A percentile compares a stretch with the other conserved stretches of the same genome.
phyloP scores from a whole-genome alignment of 2,797 vertebrate genomes.

The Danio kyathit region DNA sequence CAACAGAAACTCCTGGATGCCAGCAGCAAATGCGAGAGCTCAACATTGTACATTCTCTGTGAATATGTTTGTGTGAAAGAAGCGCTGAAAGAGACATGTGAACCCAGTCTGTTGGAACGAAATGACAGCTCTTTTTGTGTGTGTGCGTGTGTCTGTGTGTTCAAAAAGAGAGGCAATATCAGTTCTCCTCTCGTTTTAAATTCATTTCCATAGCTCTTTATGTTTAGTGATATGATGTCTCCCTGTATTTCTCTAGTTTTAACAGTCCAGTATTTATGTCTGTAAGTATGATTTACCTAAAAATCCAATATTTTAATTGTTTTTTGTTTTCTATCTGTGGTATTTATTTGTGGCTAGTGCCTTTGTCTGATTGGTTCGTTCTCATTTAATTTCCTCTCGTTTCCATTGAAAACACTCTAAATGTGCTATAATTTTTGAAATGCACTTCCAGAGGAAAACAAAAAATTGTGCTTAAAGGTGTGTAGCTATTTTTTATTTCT shows the following conservation, averaged over 20 bases:
- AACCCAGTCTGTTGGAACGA: conserved; percentile 55
- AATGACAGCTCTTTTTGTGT: conserved; percentile 21
- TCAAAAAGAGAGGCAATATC: conserved; percentile 42
- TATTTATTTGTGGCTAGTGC: conserved; percentile 86
- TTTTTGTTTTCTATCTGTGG: conserved; percentile 80
- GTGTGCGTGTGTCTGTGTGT: conserved; percentile 47
- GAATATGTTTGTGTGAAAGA: conserved; percentile 79
- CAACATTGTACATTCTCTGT: conserved; percentile 84
- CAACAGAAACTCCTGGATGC: conserved; percentile 70
- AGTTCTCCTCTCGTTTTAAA: conserved; percentile 37
- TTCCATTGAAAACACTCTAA: conserved; percentile 27
- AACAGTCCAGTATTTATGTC: conserved; percentile 85
- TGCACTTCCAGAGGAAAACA: conserved; percentile 38
- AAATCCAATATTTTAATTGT: conserved; percentile 77
- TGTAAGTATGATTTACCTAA: conserved; percentile 81
- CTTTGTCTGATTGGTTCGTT: conserved; percentile 66
- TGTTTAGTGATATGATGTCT: conserved; percentile 69
- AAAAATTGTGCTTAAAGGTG: conserved; percentile 61
- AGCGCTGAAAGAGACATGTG: conserved; percentile 62
- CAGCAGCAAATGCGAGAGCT: conserved; percentile 64
- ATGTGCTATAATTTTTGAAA: conserved; percentile 4
- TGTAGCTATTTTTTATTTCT: conserved; percentile 68
- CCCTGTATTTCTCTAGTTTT: conserved; percentile 76
- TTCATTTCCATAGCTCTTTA: conserved; percentile 72
- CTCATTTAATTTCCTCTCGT: conserved; percentile 56